A percentile compares a stretch with the other conserved stretches of the same genome.
These are phyloP conservation scores for Phalacrocorax pelagicus DNA, from an alignment of 2,113 vertebrate species.

Conservation along the genomic window DNA sequence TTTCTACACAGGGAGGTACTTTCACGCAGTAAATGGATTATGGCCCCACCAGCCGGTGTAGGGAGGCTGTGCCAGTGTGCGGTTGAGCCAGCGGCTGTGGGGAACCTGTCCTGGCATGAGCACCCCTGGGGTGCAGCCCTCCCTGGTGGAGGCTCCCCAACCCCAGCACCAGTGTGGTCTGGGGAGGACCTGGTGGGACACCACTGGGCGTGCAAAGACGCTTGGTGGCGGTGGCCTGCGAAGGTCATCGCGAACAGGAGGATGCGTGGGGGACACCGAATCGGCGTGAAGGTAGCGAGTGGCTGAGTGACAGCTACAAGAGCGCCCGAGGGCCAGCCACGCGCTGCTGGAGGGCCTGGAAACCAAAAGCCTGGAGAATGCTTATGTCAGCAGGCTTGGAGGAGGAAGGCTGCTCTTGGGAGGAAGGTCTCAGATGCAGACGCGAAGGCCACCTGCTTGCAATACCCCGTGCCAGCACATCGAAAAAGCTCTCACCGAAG, in stretches of 20 bases:
- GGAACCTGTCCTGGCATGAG: neutral
- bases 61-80: fast-evolving
- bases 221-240: neutral
- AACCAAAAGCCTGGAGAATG: neutral
- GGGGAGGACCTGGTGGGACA: fast-evolving
- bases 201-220: fast-evolving
- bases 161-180: neutral
- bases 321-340: neutral
- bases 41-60: fast-evolving
- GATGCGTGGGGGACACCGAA: neutral
- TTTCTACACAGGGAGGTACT: neutral
- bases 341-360: neutral
- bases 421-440: neutral
- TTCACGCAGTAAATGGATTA: neutral
- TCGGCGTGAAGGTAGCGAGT: fast-evolving
- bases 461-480: fast-evolving
- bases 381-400: neutral
- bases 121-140: neutral
- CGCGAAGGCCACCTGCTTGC: neutral
- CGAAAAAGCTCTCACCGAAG: neutral
- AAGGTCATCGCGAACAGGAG: neutral
- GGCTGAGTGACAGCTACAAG: neutral
- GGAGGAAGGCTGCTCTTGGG: neutral
- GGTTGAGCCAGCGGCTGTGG: fast-evolving
- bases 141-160: fast-evolving